Conservation (phyloP, 1,140 invertebrate species). For the Planococcus citri region DNA sequence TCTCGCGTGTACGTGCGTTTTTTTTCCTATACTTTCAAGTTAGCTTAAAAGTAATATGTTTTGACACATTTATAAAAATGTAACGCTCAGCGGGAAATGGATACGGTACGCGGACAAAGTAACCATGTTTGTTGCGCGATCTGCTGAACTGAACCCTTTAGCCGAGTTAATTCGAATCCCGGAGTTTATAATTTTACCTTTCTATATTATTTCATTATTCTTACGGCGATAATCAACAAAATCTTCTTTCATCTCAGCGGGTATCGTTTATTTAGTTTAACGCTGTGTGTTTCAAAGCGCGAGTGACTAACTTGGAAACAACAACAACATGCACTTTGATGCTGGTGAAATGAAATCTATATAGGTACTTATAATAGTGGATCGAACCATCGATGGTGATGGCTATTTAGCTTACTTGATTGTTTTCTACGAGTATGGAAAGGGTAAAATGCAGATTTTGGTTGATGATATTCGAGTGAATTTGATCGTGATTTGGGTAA, state of each 20-base stretch:
- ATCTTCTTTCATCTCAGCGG: not conserved
- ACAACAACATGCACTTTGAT: no score
- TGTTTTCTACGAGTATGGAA: no score
- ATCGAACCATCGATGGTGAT: no score
- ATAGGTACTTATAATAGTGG: no score
- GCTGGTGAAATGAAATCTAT: no score
- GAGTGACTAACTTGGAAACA: no score
- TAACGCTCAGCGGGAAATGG: constrained; percentile 1
- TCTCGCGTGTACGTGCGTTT: not conserved
- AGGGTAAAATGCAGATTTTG: no score
- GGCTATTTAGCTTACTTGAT: no score
- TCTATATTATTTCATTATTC: not conserved
- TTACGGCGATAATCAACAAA: not conserved
- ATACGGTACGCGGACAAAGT: not conserved
- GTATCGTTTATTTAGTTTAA: not conserved
- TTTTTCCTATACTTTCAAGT: no score
- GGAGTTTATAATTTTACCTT: not conserved
- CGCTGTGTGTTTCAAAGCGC: not conserved
- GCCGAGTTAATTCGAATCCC: not conserved
- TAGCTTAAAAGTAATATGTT: not conserved
- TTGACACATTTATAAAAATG: not conserved
- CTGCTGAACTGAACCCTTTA: not conserved
- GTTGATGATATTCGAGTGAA: no score
- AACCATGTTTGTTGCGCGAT: not conserved
- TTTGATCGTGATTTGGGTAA: no score